Percentiles rank a stretch among this genome's conserved stretches.
phyloP scores from a whole-genome alignment of 2,797 vertebrate genomes.

The Paratrypauchen microcephalus region DNA sequence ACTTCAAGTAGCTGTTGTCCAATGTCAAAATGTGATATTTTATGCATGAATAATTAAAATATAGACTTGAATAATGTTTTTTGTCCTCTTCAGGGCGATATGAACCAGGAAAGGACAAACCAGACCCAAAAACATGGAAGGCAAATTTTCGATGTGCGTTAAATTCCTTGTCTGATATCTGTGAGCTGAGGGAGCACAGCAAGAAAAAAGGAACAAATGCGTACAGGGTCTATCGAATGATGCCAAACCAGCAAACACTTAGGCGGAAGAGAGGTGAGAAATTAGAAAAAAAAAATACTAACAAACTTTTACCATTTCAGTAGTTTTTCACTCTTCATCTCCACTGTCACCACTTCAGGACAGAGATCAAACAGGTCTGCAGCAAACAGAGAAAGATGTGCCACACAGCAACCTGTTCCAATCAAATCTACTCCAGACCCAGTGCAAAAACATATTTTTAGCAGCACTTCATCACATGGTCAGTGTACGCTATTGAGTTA shows the following conservation, averaged over 20 bases:
- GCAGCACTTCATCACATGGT: conserved; percentile 44
- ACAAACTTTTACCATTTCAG: not conserved
- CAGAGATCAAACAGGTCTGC: conserved; percentile 34
- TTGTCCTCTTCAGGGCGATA: conserved; percentile 66
- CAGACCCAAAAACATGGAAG: conserved; percentile 85
- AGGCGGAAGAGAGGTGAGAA: conserved; percentile 59
- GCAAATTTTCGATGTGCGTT: conserved; percentile 83
- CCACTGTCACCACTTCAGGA: conserved; percentile 25
- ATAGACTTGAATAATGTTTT: not conserved
- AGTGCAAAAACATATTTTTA: conserved; percentile 24
- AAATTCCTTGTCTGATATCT: conserved; percentile 79
- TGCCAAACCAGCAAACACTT: conserved; percentile 64
- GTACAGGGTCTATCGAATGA: conserved; percentile 78
- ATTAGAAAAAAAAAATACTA: not conserved
- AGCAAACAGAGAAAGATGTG: conserved; percentile 1
- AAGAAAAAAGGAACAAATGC: conserved; percentile 80
- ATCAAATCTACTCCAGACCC: conserved; percentile 19
- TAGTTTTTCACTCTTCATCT: not conserved
- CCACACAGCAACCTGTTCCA: conserved; percentile 27
- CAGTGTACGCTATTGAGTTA: conserved; percentile 7
- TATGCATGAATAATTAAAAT: not conserved
- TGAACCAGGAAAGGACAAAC: conserved; percentile 75
- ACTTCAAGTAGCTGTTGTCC: not conserved
- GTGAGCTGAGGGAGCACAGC: conserved; percentile 78
- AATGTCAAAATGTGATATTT: not conserved